Conservation (phyloP, 2,797 vertebrate genomes). For the Girardinus metallicus region DNA sequence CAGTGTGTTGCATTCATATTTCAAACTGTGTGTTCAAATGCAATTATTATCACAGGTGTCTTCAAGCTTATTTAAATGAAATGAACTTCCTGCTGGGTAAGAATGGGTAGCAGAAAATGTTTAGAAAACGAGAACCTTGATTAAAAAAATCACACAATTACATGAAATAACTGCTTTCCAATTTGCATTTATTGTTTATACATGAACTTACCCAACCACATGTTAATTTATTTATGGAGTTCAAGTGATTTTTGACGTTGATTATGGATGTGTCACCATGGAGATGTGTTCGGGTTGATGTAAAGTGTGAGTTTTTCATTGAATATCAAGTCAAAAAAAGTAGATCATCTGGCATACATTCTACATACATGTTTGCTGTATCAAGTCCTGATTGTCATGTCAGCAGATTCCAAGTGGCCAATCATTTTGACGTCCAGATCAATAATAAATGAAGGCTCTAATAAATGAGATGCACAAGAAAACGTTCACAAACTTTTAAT, state of each 20-base stretch:
- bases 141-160: neutral
- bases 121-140: neutral
- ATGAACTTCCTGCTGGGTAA: neutral
- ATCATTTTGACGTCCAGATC: too few relatives aligned
- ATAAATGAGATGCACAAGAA: too few relatives aligned
- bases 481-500: too few relatives aligned
- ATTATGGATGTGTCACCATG: neutral
- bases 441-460: too few relatives aligned
- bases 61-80: neutral
- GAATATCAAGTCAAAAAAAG: neutral
- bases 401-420: neutral
- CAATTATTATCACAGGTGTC: neutral
- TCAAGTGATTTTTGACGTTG: neutral
- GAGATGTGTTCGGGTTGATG: neutral
- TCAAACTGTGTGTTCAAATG: neutral
- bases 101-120: neutral
- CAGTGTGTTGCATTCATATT: neutral
- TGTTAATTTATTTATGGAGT: neutral
- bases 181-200: neutral
- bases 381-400: neutral
- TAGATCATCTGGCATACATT: too few relatives aligned
- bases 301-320: neutral
- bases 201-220: neutral
- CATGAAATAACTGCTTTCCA: neutral
- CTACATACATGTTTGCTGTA: neutral